Conservation (phyloP, 2,113 vertebrate species). For the Rhynchomys soricoides region DNA sequence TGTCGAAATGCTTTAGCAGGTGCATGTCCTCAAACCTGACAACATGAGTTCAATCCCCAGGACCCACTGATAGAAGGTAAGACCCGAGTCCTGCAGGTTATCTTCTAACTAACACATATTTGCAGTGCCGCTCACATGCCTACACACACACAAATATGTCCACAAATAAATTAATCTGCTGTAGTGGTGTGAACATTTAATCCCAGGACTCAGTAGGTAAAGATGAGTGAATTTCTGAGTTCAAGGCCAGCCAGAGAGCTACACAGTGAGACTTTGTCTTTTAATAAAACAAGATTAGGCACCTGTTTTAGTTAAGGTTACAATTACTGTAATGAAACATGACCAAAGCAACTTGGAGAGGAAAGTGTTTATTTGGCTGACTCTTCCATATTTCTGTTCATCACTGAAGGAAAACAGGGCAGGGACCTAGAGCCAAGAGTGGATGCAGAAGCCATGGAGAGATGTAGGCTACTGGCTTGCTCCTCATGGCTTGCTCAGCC, state of each 20-base stretch:
- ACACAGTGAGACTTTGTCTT: background rate
- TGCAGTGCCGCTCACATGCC: background rate
- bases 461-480: background rate
- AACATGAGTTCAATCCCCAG: background rate
- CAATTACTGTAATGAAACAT: background rate
- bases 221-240: background rate
- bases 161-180: background rate
- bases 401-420: background rate
- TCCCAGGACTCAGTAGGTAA: background rate
- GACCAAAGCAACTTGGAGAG: background rate
- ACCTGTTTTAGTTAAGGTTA: background rate
- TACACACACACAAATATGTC: background rate
- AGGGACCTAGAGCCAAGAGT: background rate
- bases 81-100: background rate
- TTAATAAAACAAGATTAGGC: background rate
- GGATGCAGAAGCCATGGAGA: background rate
- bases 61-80: background rate
- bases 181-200: background rate
- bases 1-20: background rate
- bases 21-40: background rate
- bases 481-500: background rate
- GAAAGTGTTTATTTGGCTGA: background rate
- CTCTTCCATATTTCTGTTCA: background rate
- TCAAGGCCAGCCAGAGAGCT: background rate
- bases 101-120: background rate